Evolutionary conservation across 2,888 invertebrate species (phyloP).

Genomic region (Papilio elwesi): DNA sequence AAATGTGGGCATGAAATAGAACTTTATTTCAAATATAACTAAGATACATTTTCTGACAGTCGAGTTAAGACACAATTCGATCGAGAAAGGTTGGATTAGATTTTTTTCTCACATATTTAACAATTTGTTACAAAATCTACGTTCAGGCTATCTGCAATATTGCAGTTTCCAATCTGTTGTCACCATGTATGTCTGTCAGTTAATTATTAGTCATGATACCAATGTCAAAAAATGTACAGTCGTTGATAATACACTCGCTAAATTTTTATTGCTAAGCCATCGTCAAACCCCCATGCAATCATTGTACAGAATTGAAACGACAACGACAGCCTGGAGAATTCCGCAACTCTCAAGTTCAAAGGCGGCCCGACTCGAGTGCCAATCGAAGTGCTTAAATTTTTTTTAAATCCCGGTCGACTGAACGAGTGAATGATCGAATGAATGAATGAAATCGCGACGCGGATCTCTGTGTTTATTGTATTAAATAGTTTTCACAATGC

Average conservation of each 20-base stretch:
- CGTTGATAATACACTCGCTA: constrained; percentile 34
- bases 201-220: neutral
- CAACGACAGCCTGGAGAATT: constrained; percentile 48
- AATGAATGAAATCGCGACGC: constrained; percentile 69
- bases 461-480: constrained; percentile 77
- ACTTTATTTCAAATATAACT: too few species aligned
- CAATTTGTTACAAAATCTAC: too few species aligned
- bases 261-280: constrained; percentile 45
- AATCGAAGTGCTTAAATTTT: constrained; percentile 73
- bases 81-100: too few species aligned
- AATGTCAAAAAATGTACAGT: neutral
- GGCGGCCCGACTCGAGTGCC: constrained; percentile 74
- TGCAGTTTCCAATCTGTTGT: too few species aligned
- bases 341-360: constrained; percentile 64
- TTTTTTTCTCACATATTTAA: too few species aligned
- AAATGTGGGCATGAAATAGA: too few species aligned
- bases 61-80: too few species aligned
- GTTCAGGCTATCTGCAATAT: too few species aligned
- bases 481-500: constrained; percentile 70
- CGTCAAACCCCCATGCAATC: constrained; percentile 50
- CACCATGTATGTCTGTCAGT: too few species aligned
- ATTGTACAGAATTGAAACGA: constrained; percentile 52
- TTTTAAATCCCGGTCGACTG: constrained; percentile 59
- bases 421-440: constrained; percentile 65
- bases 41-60: too few species aligned